Conservation (phyloP, 2,888 invertebrate species). For the Ophraella communa region DNA sequence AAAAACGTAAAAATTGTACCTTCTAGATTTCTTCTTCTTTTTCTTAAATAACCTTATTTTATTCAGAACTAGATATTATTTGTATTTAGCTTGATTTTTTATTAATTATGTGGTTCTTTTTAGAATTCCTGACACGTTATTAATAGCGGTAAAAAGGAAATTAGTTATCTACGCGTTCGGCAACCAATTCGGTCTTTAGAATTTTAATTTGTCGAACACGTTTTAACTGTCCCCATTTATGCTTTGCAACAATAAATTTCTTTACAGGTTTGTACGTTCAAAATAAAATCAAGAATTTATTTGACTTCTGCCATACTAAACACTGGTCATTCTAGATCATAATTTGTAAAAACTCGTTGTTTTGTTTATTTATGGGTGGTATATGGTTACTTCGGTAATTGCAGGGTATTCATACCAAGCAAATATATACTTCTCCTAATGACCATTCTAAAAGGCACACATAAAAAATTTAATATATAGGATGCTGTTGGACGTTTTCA, state of each 20-base stretch:
- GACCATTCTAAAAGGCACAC: conserved; percentile 32
- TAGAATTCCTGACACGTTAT: background rate
- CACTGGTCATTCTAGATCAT: conserved; percentile 20
- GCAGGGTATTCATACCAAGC: conserved; percentile 20
- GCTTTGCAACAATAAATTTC: conserved; percentile 28
- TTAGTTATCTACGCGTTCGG: background rate
- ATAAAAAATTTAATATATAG: background rate
- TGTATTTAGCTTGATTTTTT: background rate
- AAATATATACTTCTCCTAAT: conserved; percentile 26
- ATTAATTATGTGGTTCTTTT: background rate
- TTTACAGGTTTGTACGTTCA: conserved; percentile 16
- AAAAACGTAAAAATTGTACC: too few species aligned
- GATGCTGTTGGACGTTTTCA: background rate
- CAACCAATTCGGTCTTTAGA: background rate
- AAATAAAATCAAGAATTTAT: conserved; percentile 31
- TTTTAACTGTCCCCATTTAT: background rate
- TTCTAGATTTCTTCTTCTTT: too few species aligned
- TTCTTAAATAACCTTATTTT: too few species aligned
- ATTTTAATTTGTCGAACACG: background rate
- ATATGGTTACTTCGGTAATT: conserved; percentile 25
- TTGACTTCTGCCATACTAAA: conserved; percentile 19
- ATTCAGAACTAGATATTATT: background rate
- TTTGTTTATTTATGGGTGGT: conserved; percentile 26
- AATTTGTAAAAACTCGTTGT: conserved; percentile 22
- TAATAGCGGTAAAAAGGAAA: background rate